Conservation (phyloP, 2,888 invertebrate genomes). For the Lycophotia porphyrea region DNA sequence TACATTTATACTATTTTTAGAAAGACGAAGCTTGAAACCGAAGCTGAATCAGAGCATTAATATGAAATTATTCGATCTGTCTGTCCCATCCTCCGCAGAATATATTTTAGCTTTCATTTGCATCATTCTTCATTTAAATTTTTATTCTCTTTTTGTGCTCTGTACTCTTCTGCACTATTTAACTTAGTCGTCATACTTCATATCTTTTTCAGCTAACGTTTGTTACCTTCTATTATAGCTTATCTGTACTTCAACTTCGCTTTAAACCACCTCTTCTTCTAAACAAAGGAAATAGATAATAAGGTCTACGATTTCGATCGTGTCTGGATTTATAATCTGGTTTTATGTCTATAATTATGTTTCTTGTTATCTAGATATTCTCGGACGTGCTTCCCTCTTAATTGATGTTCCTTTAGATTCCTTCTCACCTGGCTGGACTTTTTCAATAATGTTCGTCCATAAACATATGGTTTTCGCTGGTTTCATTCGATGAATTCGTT, state of each 20-base stretch:
- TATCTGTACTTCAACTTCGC: not conserved
- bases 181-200: not conserved
- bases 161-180: not conserved
- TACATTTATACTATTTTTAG: slow-evolving; percentile 10
- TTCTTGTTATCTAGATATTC: slow-evolving; percentile 52
- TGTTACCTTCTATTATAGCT: not conserved
- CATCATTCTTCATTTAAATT: not conserved
- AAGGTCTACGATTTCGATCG: slow-evolving; percentile 27
- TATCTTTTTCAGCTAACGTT: not conserved
- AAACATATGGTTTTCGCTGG: slow-evolving; percentile 64
- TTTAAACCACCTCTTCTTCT: not conserved
- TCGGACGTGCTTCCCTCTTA: slow-evolving; percentile 58
- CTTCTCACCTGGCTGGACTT: slow-evolving; percentile 44
- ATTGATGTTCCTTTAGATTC: slow-evolving; percentile 55
- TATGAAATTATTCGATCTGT: not conserved
- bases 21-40: not conserved
- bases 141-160: not conserved
- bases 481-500: slow-evolving; percentile 67
- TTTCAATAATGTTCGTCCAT: slow-evolving; percentile 55
- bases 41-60: not conserved
- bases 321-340: slow-evolving; percentile 52
- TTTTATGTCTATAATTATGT: slow-evolving; percentile 54
- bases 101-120: slow-evolving; percentile 5
- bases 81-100: not conserved
- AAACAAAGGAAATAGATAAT: slow-evolving; percentile 37